phyloP scores from a whole-genome alignment of 2,888 invertebrate genomes.

The Morinoia aosen region DNA sequence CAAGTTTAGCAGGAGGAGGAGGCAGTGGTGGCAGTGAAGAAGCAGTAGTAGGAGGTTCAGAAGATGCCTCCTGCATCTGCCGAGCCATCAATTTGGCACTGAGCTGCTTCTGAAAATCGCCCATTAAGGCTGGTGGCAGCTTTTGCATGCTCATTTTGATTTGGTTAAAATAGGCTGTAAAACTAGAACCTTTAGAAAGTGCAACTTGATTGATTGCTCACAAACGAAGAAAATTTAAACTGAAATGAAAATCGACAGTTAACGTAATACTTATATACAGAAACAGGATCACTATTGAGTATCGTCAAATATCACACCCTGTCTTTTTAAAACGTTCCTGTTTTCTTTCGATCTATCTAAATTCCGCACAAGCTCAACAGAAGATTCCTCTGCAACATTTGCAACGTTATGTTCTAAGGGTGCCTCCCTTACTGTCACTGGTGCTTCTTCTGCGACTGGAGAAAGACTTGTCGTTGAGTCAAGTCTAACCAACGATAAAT shows the following conservation, averaged over 20 bases:
- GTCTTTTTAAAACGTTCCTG: not conserved
- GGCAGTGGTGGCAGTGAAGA: not conserved
- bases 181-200: not conserved
- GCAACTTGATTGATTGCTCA: not conserved
- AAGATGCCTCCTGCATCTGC: not conserved
- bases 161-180: not conserved
- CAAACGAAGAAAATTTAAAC: no score
- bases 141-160: not conserved
- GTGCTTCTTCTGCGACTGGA: slow-evolving; percentile 44
- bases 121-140: not conserved
- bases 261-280: not conserved
- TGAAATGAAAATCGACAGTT: no score
- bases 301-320: slow-evolving; percentile 15
- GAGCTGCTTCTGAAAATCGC: slow-evolving; percentile 8
- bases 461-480: slow-evolving; percentile 61
- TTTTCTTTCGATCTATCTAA: slow-evolving; percentile 8
- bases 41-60: not conserved
- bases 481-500: slow-evolving; percentile 63
- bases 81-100: not conserved
- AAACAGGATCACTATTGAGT: not conserved
- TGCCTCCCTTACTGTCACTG: slow-evolving; percentile 2
- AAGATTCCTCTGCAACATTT: not conserved
- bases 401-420: not conserved
- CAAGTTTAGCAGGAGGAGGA: not conserved
- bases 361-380: not conserved